Evolutionary conservation across 2,113 vertebrate genomes (phyloP).

Genomic region (Plecturocebus donacophilus): DNA sequence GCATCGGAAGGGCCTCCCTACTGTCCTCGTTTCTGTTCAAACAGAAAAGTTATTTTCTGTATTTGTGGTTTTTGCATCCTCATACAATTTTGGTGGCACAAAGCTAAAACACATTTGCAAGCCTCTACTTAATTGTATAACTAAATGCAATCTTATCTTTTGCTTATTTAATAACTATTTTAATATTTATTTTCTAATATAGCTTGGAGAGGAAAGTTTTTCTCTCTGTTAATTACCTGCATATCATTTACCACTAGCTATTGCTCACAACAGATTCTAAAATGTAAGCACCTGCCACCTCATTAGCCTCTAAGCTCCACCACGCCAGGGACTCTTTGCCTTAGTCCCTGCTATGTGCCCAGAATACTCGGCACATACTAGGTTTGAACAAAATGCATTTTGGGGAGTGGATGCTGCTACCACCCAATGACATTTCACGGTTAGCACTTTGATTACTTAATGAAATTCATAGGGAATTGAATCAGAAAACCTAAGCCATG

Average conservation of each 20-base stretch:
- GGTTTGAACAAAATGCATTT: rapidly evolving
- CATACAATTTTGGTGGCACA: background rate
- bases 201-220: background rate
- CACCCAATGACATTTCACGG: conserved; percentile 1
- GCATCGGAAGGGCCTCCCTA: rapidly evolving
- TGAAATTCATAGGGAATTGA: background rate
- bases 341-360: rapidly evolving
- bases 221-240: background rate
- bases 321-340: background rate
- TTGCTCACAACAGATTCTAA: rapidly evolving
- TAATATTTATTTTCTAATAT: conserved; percentile 29
- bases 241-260: background rate
- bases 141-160: background rate
- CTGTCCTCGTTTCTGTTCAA: rapidly evolving
- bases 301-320: rapidly evolving
- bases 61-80: background rate
- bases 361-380: rapidly evolving
- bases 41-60: background rate
- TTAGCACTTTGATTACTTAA: background rate
- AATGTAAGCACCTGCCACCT: background rate
- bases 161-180: background rate
- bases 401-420: background rate
- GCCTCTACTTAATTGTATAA: conserved; percentile 37
- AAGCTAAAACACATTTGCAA: background rate
- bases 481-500: background rate